Conservation (phyloP, 2,888 invertebrate species). For the Agrotis exclamationis region DNA sequence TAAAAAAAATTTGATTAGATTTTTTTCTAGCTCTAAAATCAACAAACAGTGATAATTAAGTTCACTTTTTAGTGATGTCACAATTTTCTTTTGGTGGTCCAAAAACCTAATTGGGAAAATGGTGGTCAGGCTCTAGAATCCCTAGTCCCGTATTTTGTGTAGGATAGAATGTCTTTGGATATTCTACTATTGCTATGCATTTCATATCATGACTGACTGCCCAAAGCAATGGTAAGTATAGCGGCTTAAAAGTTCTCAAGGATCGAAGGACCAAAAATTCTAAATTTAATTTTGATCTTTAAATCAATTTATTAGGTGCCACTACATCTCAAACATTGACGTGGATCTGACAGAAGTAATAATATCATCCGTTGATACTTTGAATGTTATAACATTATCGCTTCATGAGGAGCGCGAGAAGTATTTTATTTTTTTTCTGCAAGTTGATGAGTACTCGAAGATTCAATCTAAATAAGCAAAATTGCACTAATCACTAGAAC, state of each 20-base stretch:
- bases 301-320: constrained; percentile 16
- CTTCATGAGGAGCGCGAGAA: constrained; percentile 13
- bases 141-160: no score
- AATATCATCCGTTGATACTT: constrained; percentile 37
- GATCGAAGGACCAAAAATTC: neutral
- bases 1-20: no score
- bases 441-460: neutral
- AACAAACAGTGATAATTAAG: no score
- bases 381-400: constrained; percentile 43
- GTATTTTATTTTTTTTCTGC: neutral
- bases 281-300: neutral
- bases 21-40: no score
- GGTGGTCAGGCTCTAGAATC: no score
- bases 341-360: constrained; percentile 42
- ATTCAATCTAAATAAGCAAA: neutral
- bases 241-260: neutral
- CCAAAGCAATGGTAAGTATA: neutral
- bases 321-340: constrained; percentile 43
- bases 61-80: no score
- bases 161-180: no score
- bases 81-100: no score
- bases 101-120: no score
- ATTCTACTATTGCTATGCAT: neutral
- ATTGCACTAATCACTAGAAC: neutral
- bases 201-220: neutral